These are phyloP conservation scores for Penaeus indicus DNA, from an alignment of 1,140 invertebrate species.

Conservation along the genomic window DNA sequence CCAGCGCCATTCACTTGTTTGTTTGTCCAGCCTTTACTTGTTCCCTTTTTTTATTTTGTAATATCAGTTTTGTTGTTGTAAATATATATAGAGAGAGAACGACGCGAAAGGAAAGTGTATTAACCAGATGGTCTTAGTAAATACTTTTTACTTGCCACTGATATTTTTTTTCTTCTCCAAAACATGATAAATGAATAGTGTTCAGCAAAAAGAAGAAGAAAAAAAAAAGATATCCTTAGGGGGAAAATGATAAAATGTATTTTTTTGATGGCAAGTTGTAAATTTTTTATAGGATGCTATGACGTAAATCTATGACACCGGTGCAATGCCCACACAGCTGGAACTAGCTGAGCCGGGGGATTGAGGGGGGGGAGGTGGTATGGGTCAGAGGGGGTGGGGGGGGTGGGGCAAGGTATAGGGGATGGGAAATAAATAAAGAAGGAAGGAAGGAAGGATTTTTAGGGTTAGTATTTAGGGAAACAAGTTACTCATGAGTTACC, in stretches of 20 bases:
- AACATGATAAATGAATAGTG: too few relatives aligned
- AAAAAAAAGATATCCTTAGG: background rate
- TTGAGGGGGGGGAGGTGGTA: too few relatives aligned
- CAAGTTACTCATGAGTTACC: too few relatives aligned
- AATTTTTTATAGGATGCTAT: slow-evolving; percentile 30
- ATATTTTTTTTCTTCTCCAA: background rate
- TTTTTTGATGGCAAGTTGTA: slow-evolving; percentile 36
- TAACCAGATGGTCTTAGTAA: background rate
- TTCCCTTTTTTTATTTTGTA: background rate
- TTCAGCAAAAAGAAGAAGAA: background rate
- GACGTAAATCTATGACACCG: slow-evolving; percentile 10
- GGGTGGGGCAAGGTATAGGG: background rate
- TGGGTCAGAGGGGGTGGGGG: background rate
- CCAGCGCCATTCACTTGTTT: slow-evolving; percentile 16
- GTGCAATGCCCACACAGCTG: slow-evolving; percentile 23
- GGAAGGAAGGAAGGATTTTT: too few relatives aligned
- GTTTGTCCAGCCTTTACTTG: slow-evolving; percentile 16
- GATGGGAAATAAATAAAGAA: too few relatives aligned
- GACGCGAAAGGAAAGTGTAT: too few relatives aligned
- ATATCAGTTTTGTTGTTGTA: slow-evolving; percentile 26
- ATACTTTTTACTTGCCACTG: background rate
- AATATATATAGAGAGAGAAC: slow-evolving; percentile 3
- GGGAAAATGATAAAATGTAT: background rate
- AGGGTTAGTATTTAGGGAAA: too few relatives aligned
- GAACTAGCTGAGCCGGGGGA: too few relatives aligned